Evolutionary conservation across 1,140 invertebrate species (phyloP).

Genomic region (Acromyrmex charruanus): DNA sequence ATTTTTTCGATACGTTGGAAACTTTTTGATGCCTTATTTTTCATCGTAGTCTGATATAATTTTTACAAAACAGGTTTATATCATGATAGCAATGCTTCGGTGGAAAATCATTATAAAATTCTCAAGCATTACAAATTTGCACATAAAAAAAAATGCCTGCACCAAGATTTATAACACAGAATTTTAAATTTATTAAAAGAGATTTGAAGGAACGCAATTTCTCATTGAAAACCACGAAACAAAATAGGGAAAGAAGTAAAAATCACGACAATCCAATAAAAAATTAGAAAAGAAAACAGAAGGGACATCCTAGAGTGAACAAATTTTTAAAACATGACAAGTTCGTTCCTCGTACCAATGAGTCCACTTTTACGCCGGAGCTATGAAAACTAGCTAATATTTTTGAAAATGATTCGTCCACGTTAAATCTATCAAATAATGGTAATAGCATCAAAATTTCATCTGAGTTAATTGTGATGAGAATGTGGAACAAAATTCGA

Average conservation of each 20-base stretch:
- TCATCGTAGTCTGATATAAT: not conserved
- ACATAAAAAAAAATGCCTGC: not conserved
- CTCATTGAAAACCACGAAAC: not conserved
- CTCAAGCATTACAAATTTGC: not conserved
- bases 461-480: not conserved
- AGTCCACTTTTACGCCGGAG: not conserved
- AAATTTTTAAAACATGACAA: not conserved
- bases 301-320: not conserved
- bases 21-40: not conserved
- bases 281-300: not conserved
- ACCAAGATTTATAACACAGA: not conserved
- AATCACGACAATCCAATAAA: not conserved
- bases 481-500: not conserved
- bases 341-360: not conserved
- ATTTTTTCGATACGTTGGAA: not conserved
- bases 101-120: not conserved
- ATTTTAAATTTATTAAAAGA: not conserved
- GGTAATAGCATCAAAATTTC: not conserved
- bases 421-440: not conserved
- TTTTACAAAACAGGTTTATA: not conserved
- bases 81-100: not conserved
- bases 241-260: not conserved
- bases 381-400: not conserved
- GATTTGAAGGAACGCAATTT: not conserved
- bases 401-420: not conserved